Conservation (phyloP, 2,797 vertebrate species). For the Anas flavirostris region DNA sequence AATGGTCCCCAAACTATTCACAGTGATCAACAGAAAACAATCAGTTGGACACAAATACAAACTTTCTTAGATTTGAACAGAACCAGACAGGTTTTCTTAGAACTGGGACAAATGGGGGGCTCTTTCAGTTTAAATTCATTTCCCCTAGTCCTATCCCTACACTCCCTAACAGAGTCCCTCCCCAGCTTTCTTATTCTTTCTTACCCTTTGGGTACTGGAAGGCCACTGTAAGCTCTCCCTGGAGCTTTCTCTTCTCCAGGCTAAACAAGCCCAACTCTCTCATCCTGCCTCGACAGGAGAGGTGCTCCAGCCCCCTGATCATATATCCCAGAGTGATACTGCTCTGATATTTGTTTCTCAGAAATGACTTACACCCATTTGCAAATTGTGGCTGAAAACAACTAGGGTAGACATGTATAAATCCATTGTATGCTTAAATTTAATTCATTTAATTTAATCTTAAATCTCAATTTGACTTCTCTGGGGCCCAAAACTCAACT, state of each 20-base stretch:
- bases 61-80: background rate
- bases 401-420: background rate
- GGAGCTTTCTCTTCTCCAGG: no score
- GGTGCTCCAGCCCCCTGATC: no score
- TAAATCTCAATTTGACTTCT: background rate
- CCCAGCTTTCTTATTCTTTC: no score
- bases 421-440: background rate
- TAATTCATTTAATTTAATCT: background rate
- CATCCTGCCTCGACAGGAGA: no score
- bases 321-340: no score
- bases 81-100: no score
- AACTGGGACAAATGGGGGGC: background rate
- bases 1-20: background rate
- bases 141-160: no score
- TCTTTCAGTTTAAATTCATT: no score
- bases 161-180: no score
- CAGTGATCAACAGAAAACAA: background rate
- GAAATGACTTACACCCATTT: background rate
- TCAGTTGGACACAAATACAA: background rate
- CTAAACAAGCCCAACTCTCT: no score
- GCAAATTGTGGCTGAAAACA: background rate
- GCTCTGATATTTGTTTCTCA: background rate
- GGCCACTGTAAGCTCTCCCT: no score
- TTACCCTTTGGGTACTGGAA: no score
- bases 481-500: background rate